phyloP scores from a whole-genome alignment of 2,888 invertebrate genomes.

The Crepidodera aurea region DNA sequence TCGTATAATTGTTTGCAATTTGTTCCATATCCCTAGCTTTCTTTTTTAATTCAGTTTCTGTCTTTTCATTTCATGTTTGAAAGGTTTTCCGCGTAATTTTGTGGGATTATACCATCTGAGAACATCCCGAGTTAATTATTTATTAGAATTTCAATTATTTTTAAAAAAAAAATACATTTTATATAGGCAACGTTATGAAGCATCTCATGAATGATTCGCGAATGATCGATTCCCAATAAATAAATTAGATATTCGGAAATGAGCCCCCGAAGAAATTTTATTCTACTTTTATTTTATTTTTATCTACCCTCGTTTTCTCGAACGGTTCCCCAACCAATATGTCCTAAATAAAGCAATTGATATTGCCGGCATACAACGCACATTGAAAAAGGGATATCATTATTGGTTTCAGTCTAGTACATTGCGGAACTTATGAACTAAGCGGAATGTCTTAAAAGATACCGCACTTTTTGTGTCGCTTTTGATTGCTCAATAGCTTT shows the following conservation, averaged over 20 bases:
- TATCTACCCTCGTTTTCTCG: conserved; percentile 2
- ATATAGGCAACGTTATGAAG: background rate
- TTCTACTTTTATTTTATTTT: conserved; percentile 14
- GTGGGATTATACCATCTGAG: too few relatives aligned
- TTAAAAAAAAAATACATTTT: too few relatives aligned
- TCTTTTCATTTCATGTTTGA: too few relatives aligned
- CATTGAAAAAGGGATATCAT: conserved; percentile 8
- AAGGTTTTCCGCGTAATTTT: too few relatives aligned
- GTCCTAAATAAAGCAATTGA: conserved; percentile 8
- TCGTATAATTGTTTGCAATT: too few relatives aligned
- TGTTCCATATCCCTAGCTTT: too few relatives aligned
- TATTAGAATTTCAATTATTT: too few relatives aligned
- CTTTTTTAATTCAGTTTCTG: too few relatives aligned
- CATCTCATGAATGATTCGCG: background rate
- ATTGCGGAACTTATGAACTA: background rate
- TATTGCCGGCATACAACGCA: conserved; percentile 3
- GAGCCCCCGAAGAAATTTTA: conserved; percentile 8
- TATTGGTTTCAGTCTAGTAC: conserved; percentile 4
- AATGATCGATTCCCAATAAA: background rate
- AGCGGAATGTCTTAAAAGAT: background rate
- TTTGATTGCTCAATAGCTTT: too few relatives aligned
- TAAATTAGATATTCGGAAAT: conserved; percentile 3
- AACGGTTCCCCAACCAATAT: conserved; percentile 9
- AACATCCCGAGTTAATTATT: too few relatives aligned
- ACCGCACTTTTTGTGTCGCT: too few relatives aligned